phyloP scores from a whole-genome alignment of 2,113 vertebrate genomes.

The Mixornis gularis region DNA sequence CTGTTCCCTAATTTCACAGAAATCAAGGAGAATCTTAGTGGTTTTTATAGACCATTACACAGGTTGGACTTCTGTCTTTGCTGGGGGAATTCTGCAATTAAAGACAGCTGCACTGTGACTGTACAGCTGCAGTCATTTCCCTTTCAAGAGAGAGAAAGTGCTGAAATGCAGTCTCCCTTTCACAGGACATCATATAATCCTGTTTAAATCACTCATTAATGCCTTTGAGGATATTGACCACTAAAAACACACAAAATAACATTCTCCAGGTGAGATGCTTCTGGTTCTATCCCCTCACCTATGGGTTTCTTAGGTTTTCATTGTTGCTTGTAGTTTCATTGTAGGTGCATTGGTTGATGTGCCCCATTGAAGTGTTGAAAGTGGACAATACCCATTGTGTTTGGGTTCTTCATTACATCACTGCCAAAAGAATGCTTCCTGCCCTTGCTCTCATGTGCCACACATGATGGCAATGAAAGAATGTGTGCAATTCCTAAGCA shows the following conservation, averaged over 20 bases:
- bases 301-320: background rate
- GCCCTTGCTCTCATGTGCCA: background rate
- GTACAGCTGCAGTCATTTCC: background rate
- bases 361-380: background rate
- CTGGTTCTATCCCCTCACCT: background rate
- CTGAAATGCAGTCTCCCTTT: background rate
- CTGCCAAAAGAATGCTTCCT: background rate
- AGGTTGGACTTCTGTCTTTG: background rate
- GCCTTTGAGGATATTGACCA: background rate
- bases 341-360: background rate
- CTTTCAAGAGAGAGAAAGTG: background rate
- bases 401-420: background rate
- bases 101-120: background rate
- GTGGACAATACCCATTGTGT: background rate
- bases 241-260: background rate
- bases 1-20: background rate
- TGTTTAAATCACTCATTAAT: background rate
- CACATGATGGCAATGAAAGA: background rate
- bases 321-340: background rate
- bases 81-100: background rate
- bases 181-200: background rate
- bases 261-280: accelerated
- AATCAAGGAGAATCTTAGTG: background rate
- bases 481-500: background rate
- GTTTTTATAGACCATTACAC: background rate